phyloP scores from a whole-genome alignment of 92 coral and sea anemone genomes.

The Metridium senile region DNA sequence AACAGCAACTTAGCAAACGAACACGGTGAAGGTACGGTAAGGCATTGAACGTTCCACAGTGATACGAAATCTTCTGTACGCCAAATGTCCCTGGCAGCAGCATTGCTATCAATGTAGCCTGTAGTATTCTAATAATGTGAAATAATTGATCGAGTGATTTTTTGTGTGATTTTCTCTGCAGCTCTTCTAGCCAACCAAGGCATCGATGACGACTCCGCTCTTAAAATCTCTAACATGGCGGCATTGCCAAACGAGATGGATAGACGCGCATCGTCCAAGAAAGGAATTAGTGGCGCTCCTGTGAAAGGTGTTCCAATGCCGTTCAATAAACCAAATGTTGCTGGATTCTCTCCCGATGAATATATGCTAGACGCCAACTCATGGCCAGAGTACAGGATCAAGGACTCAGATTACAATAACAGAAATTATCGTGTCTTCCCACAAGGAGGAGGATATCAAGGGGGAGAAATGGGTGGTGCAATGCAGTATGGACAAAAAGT shows the following conservation, averaged over 20 bases:
- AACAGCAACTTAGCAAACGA: too few species aligned
- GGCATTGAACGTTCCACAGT: too few species aligned
- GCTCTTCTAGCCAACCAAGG: slow-evolving; percentile 89
- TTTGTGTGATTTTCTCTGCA: slow-evolving; percentile 13
- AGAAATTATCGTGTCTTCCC: slow-evolving; percentile 34
- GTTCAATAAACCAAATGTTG: slow-evolving; percentile 37
- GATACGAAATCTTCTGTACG: too few species aligned
- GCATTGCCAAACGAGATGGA: slow-evolving; percentile 50
- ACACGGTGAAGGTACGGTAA: too few species aligned
- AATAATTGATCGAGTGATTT: too few species aligned
- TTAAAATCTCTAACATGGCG: slow-evolving; percentile 84
- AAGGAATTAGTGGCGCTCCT: slow-evolving; percentile 46
- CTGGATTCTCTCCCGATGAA: slow-evolving; percentile 62
- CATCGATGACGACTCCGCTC: slow-evolving; percentile 84
- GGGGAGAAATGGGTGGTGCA: slow-evolving; percentile 14
- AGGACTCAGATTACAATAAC: slow-evolving; percentile 79
- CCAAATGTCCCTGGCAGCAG: too few species aligned
- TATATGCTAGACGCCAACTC: slow-evolving; percentile 73
- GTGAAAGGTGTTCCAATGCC: slow-evolving; percentile 31
- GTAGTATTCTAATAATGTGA: too few species aligned
- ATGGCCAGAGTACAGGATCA: slow-evolving; percentile 91
- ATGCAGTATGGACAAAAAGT: slow-evolving; percentile 25
- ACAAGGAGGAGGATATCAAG: slow-evolving; percentile 9
- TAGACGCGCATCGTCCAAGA: slow-evolving; percentile 51
- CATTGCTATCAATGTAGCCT: too few species aligned